Percentiles rank a stretch among this genome's conserved stretches.
phyloP scores from a whole-genome alignment of 2,797 vertebrate species.

The Oryzias sinensis region DNA sequence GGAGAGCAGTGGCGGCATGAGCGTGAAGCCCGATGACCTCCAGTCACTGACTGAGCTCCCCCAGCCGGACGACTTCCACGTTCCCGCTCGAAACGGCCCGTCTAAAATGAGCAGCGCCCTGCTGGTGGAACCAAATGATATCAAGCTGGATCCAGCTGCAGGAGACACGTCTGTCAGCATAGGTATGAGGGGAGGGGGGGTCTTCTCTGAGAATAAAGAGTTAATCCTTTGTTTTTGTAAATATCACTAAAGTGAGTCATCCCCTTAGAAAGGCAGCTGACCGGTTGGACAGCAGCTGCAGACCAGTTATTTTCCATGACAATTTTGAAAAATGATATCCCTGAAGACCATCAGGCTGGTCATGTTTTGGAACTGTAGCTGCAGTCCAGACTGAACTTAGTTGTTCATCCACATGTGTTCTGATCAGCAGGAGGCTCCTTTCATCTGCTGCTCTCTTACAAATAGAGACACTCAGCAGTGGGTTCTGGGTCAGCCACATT shows the following conservation, averaged over 20 bases:
- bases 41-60: constrained; percentile 63
- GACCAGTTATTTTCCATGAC: constrained; percentile 1
- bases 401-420: constrained; percentile 1
- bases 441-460: background rate
- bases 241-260: background rate
- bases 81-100: constrained; percentile 53
- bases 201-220: background rate
- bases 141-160: constrained; percentile 69
- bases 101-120: constrained; percentile 67
- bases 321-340: too few relatives aligned
- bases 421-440: constrained; percentile 9
- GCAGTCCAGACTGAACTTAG: constrained; percentile 1
- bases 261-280: background rate
- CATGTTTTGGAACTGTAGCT: background rate
- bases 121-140: constrained; percentile 66
- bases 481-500: background rate
- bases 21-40: constrained; percentile 70
- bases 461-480: constrained; percentile 6
- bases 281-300: constrained; percentile 2
- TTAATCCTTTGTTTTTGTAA: background rate
- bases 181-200: constrained; percentile 36
- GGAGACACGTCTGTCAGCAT: constrained; percentile 57
- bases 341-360: background rate
- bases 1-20: constrained; percentile 55
- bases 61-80: constrained; percentile 55